Percentiles rank a stretch among this genome's conserved stretches.
phyloP scores from a whole-genome alignment of 2,888 invertebrate species.

The Clitarchus hookeri region DNA sequence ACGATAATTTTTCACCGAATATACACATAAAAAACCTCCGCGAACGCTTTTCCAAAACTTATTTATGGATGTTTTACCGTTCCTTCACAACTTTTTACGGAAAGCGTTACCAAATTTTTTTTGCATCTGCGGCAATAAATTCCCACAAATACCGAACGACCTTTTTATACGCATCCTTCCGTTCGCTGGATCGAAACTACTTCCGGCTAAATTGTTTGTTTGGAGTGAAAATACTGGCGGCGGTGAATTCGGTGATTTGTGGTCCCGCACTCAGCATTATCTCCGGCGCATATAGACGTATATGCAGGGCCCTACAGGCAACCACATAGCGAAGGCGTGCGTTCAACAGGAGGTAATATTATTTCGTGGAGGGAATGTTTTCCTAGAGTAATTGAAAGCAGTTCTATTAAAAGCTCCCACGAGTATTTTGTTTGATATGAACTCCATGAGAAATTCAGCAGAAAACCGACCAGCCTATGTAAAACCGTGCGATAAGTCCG shows the following conservation, averaged over 20 bases:
- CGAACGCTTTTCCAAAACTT: neutral
- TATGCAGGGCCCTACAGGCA: too few relatives aligned
- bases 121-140: neutral
- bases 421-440: too few relatives aligned
- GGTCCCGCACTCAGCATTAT: neutral
- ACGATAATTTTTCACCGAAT: neutral
- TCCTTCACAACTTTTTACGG: neutral
- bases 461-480: too few relatives aligned
- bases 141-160: neutral
- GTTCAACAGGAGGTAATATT: too few relatives aligned
- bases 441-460: too few relatives aligned
- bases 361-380: too few relatives aligned
- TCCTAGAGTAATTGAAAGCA: too few relatives aligned
- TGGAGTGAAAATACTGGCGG: neutral
- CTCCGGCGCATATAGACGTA: too few relatives aligned
- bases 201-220: slow-evolving; percentile 6
- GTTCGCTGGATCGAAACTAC: neutral
- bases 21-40: neutral
- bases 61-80: neutral
- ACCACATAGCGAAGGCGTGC: too few relatives aligned
- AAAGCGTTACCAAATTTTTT: neutral
- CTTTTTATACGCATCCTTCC: neutral
- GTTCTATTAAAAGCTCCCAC: too few relatives aligned
- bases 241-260: slow-evolving; percentile 1
- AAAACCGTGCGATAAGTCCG: too few relatives aligned